Conservation (phyloP, 1,140 invertebrate species). For the Pachypsylla venusta region DNA sequence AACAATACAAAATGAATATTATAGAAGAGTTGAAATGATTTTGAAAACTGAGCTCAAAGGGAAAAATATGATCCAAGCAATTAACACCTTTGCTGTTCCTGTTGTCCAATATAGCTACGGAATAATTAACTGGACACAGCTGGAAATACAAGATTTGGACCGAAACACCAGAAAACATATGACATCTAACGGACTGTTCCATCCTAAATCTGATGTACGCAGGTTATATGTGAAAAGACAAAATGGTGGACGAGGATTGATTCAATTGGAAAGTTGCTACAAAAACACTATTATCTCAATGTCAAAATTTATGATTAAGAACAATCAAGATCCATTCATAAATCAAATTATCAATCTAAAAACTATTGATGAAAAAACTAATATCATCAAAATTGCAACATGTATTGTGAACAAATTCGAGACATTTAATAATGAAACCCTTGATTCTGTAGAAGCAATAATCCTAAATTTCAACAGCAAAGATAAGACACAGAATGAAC, state of each 20-base stretch:
- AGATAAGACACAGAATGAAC: background rate
- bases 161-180: background rate
- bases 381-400: background rate
- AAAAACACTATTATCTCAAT: background rate
- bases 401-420: background rate
- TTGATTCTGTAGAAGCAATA: background rate
- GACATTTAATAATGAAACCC: background rate
- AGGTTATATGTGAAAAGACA: background rate
- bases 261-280: background rate
- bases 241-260: background rate
- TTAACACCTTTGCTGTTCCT: background rate
- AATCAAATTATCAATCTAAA: background rate
- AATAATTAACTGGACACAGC: background rate
- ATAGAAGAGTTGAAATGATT: background rate
- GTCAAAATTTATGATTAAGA: too few relatives aligned
- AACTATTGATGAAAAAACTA: background rate
- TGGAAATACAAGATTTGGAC: background rate
- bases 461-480: background rate
- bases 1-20: background rate
- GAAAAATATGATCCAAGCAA: too few relatives aligned
- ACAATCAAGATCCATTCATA: too few relatives aligned
- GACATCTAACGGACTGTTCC: too few relatives aligned
- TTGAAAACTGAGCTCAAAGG: slow-evolving; percentile 2
- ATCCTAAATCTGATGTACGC: background rate
- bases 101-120: background rate